phyloP scores from a whole-genome alignment of 2,888 invertebrate genomes.

The Tenthredo distinguenda region DNA sequence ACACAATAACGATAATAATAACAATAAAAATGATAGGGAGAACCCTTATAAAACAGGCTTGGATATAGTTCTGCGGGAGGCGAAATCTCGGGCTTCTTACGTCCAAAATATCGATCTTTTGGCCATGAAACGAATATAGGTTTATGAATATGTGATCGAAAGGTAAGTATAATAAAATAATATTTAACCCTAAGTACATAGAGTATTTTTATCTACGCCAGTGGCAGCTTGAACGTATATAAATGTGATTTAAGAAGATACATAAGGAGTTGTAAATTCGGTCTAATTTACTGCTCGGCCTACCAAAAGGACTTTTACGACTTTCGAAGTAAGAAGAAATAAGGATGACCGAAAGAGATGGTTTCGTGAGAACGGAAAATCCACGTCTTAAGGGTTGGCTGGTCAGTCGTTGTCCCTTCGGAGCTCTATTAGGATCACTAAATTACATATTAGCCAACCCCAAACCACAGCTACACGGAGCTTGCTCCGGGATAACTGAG shows the following conservation, averaged over 20 bases:
- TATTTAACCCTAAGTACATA: neutral
- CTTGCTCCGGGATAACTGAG: neutral
- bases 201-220: neutral
- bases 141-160: slow-evolving; percentile 15
- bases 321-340: neutral
- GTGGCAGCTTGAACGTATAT: neutral
- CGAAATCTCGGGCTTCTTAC: neutral
- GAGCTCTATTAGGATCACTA: slow-evolving; percentile 29
- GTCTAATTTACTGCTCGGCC: neutral
- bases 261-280: slow-evolving; percentile 10
- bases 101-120: neutral
- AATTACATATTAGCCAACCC: slow-evolving; percentile 39
- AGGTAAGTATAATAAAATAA: neutral
- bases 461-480: neutral
- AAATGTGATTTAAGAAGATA: slow-evolving; percentile 18
- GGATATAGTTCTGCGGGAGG: neutral
- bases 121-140: neutral
- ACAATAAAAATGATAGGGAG: neutral
- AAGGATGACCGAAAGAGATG: slow-evolving; percentile 3
- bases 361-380: neutral
- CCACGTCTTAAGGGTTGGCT: slow-evolving; percentile 8
- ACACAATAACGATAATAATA: neutral
- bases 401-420: slow-evolving; percentile 20
- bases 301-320: slow-evolving; percentile 6
- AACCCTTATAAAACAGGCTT: neutral